Percentiles rank a stretch among this genome's conserved stretches.
Conservation (phyloP, 2,888 invertebrate species). For the Melanostoma mellinum region DNA sequence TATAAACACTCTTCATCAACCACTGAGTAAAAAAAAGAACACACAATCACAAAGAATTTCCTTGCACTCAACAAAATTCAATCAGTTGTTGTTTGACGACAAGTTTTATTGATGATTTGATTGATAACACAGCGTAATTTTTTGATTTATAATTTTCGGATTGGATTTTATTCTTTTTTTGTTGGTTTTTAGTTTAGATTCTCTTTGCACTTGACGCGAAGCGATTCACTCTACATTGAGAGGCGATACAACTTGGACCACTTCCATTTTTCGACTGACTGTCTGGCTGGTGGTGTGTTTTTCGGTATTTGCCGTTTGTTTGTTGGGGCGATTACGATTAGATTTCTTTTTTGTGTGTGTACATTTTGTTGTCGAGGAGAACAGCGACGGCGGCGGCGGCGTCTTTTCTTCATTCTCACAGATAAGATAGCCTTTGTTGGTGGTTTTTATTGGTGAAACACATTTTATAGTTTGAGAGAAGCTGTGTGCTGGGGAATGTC, state of each 20-base stretch:
- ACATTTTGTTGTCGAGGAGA: slow-evolving; percentile 25
- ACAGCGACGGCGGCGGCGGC: slow-evolving; percentile 31
- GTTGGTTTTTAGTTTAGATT: slow-evolving; percentile 15
- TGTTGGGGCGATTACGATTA: slow-evolving; percentile 39
- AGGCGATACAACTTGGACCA: slow-evolving; percentile 63
- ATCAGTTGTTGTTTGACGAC: slow-evolving; percentile 8
- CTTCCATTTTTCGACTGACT: slow-evolving; percentile 68
- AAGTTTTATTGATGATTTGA: neutral
- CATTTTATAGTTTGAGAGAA: neutral
- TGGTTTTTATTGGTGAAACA: slow-evolving; percentile 40
- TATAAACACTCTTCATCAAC: slow-evolving; percentile 47
- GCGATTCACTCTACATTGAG: slow-evolving; percentile 23
- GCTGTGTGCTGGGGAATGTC: slow-evolving; percentile 36
- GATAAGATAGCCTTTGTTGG: slow-evolving; percentile 9
- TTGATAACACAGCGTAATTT: neutral
- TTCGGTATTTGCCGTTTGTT: slow-evolving; percentile 36
- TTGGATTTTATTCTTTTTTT: slow-evolving; percentile 3
- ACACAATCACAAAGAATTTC: slow-evolving; percentile 5
- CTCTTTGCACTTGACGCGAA: slow-evolving; percentile 47
- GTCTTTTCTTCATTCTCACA: slow-evolving; percentile 59
- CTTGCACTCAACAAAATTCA: neutral
- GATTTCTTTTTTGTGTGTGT: slow-evolving; percentile 18
- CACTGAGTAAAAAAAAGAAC: neutral
- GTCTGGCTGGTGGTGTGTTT: slow-evolving; percentile 57
- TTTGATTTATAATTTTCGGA: neutral